Percentiles rank a stretch among this genome's conserved stretches.
These are phyloP conservation scores for Acanthococcus lagerstroemiae DNA, from an alignment of 2,888 invertebrate genomes.

Conservation along the genomic window DNA sequence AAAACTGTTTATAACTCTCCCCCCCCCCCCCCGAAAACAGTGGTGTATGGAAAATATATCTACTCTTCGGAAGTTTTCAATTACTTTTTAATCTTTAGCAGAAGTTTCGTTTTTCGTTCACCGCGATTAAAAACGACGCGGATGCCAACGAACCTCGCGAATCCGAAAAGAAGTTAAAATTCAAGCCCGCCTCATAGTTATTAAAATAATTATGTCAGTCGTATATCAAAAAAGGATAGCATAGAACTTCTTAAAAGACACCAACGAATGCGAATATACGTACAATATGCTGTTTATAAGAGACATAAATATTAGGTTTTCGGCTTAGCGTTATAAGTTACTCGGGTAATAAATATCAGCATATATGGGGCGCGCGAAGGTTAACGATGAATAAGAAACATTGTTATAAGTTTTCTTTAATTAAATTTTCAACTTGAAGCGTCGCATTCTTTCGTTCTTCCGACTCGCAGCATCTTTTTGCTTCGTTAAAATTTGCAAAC, in stretches of 20 bases:
- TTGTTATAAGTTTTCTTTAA: slow-evolving; percentile 27
- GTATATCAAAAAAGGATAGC: slow-evolving; percentile 25
- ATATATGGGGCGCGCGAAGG: slow-evolving; percentile 21
- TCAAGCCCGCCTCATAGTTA: too few relatives aligned
- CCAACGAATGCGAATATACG: slow-evolving; percentile 20
- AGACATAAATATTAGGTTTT: slow-evolving; percentile 25
- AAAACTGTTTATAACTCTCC: too few relatives aligned
- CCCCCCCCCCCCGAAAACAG: too few relatives aligned
- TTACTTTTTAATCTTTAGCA: too few relatives aligned
- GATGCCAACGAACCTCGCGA: too few relatives aligned
- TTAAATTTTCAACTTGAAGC: slow-evolving; percentile 26
- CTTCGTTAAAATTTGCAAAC: neutral
- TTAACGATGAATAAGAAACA: slow-evolving; percentile 21
- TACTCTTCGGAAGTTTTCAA: too few relatives aligned
- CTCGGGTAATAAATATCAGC: slow-evolving; percentile 25
- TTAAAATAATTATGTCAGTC: slow-evolving; percentile 28
- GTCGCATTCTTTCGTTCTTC: slow-evolving; percentile 26
- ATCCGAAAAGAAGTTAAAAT: too few relatives aligned
- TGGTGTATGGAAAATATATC: too few relatives aligned
- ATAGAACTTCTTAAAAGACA: slow-evolving; percentile 18
- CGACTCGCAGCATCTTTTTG: neutral
- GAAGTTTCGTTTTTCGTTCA: too few relatives aligned
- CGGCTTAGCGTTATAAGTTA: slow-evolving; percentile 19
- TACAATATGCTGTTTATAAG: slow-evolving; percentile 18
- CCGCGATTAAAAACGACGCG: too few relatives aligned